phyloP scores from a whole-genome alignment of 2,797 vertebrate genomes.

The Phoxinus dragarum region DNA sequence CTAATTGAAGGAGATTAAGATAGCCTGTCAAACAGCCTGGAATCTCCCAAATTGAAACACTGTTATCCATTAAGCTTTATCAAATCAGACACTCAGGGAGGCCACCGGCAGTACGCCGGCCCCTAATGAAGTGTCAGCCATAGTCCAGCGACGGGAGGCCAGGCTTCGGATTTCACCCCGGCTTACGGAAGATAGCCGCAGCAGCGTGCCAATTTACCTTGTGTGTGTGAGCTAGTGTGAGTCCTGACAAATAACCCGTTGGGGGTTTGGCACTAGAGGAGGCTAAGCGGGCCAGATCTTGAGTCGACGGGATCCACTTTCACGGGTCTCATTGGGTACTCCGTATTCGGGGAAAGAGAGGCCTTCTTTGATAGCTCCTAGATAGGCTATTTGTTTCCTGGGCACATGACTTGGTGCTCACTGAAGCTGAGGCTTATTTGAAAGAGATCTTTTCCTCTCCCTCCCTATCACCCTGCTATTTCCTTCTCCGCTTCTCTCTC shows the following conservation, averaged over 20 bases:
- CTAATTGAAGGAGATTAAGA: constrained; percentile 82
- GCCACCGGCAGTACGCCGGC: constrained; percentile 61
- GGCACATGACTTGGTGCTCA: constrained; percentile 78
- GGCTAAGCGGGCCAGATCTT: constrained; percentile 76
- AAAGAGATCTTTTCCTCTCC: constrained; percentile 77
- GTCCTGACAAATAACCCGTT: constrained; percentile 72
- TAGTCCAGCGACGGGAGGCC: constrained; percentile 51
- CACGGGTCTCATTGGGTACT: constrained; percentile 75
- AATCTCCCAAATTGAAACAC: constrained; percentile 75
- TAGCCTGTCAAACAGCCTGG: constrained; percentile 72
- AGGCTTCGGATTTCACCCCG: constrained; percentile 52
- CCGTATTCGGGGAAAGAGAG: constrained; percentile 71
- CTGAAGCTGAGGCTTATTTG: constrained; percentile 78
- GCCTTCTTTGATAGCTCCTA: constrained; percentile 78
- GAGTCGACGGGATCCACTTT: constrained; percentile 77
- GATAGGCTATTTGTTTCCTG: constrained; percentile 78
- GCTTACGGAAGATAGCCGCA: constrained; percentile 65
- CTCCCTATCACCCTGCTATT: constrained; percentile 60
- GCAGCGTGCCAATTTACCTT: constrained; percentile 59
- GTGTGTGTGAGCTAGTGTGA: constrained; percentile 40
- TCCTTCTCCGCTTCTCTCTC: constrained; percentile 67
- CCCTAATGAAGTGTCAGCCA: constrained; percentile 77
- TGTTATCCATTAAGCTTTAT: constrained; percentile 81
- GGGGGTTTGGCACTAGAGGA: constrained; percentile 73
- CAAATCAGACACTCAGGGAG: constrained; percentile 71